Evolutionary conservation across 2,888 invertebrate species (phyloP), one percentile per base, ranked within the genome.

Genomic region (Megalurothrips usitatus): DNA sequence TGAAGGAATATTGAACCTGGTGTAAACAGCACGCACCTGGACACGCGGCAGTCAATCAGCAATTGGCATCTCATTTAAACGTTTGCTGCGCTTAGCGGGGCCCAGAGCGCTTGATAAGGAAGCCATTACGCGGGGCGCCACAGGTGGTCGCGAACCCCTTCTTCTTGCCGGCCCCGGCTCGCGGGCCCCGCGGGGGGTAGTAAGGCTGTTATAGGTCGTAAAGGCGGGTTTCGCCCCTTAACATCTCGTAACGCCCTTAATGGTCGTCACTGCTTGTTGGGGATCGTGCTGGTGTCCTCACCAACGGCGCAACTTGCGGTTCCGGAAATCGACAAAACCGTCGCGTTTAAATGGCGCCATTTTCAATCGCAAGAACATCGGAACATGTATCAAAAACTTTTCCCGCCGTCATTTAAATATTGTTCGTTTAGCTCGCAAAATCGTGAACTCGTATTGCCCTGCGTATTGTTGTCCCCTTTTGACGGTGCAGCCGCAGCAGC

Each of bases 201-300:
- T 26, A 26, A 23, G 68, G 68, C 68, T 26, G 23, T 75, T 26
- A 23, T 26, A 26, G 68, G 26, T 75, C 68, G 68, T 75, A 75
- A 75, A 75, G 68, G 58, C 58, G 58, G 58, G 58, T 58, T 75
- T 75, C 68, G 68, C 26, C 68, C 68, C 68, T 75, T 75, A 75
- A 75, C 68, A 75, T 75, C 68, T 75, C 68, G 68, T 75, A 75
- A 75, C 68, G 26, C 68, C 68, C 68, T 75, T 75, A 75, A 75
- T 75, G 68, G 68, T 26, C 68, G 68, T 23, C 68, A 26, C 68
- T 75, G 68, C 68, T 75, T 75, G 68, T 75, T 26, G 68, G 68
- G 68, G 26, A 26, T 26, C 17, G 58, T n/a, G 14, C 2, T 6
- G 34, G 34, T 43, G 34, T 43, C 34, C 3, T 43, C 34, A 6